Conservation (phyloP, 2,888 invertebrate genomes). For the Lumbricus terrestris region DNA sequence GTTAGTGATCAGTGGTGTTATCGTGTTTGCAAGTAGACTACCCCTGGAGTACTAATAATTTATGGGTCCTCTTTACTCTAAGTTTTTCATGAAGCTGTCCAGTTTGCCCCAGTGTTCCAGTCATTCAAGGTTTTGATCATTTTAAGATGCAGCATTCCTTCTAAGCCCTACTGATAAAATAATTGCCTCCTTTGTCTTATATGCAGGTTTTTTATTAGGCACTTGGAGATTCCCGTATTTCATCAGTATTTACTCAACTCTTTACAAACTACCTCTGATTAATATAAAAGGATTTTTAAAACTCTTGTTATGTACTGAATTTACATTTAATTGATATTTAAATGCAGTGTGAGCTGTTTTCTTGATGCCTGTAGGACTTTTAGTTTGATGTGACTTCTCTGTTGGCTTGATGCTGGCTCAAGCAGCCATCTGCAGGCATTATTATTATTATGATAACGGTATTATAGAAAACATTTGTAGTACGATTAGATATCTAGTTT, state of each 20-base stretch:
- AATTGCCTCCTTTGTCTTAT: not conserved
- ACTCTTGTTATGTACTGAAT: not conserved
- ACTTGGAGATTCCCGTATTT: not conserved
- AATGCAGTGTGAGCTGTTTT: not conserved
- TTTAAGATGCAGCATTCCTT: not conserved
- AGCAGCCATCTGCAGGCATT: no score
- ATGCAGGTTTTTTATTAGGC: not conserved
- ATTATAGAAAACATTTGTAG: no score
- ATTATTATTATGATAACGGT: no score
- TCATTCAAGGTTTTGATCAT: not conserved
- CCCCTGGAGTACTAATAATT: not conserved
- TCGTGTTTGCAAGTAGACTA: not conserved
- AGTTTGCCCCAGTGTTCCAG: not conserved
- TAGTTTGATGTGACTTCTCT: no score
- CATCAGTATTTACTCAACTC: not conserved
- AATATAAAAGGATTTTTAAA: not conserved
- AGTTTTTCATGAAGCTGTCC: no score
- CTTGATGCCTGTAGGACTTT: not conserved
- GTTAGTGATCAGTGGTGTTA: not conserved
- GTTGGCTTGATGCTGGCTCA: no score
- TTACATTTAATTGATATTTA: not conserved
- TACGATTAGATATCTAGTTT: not conserved
- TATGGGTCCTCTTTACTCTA: not conserved
- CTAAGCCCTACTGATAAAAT: no score
- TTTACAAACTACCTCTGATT: not conserved